phyloP scores from a whole-genome alignment of 2,888 invertebrate species.

The Trichopoda pennipes region DNA sequence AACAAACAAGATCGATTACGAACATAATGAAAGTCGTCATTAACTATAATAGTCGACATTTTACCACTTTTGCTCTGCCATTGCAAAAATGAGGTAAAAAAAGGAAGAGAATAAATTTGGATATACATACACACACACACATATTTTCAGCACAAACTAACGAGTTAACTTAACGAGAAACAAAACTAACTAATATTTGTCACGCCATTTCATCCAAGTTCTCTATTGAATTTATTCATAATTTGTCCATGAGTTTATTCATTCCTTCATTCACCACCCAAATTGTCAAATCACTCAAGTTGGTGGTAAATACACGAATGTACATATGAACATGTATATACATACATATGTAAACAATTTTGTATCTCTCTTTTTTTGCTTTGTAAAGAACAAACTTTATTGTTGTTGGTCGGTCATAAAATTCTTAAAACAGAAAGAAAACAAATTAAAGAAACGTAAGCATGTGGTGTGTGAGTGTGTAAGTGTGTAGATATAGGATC shows the following conservation, averaged over 20 bases:
- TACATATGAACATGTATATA: too few relatives aligned
- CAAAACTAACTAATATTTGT: neutral
- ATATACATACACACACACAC: too few relatives aligned
- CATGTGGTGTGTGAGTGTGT: too few relatives aligned
- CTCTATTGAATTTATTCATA: conserved; percentile 36
- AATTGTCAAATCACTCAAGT: conserved; percentile 35
- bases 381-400: neutral
- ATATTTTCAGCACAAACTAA: neutral
- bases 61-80: too few relatives aligned
- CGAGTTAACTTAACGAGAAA: neutral
- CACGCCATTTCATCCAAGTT: conserved; percentile 40
- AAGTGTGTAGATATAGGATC: too few relatives aligned
- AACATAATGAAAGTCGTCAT: too few relatives aligned
- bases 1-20: too few relatives aligned
- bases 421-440: conserved; percentile 1
- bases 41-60: too few relatives aligned
- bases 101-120: neutral
- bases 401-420: conserved; percentile 17
- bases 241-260: conserved; percentile 19
- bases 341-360: conserved; percentile 41
- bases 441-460: too few relatives aligned
- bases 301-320: conserved; percentile 40
- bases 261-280: neutral
- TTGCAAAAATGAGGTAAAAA: too few relatives aligned
- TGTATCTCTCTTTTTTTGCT: neutral